These are phyloP conservation scores for Nasonia oneida DNA, from an alignment of 2,888 invertebrate species.

Conservation along the genomic window DNA sequence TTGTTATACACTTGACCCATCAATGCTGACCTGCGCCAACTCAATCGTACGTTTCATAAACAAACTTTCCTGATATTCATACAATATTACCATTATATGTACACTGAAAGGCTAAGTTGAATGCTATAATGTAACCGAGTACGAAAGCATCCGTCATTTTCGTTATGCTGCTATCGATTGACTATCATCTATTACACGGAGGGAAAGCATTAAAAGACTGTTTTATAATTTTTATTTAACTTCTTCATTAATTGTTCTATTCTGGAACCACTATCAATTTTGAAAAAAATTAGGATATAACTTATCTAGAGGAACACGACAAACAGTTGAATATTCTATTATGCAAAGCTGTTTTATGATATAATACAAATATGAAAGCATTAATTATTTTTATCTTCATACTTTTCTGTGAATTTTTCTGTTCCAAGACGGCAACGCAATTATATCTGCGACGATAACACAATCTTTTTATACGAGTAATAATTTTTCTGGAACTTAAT, in stretches of 20 bases:
- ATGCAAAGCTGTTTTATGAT: neutral
- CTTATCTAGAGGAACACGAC: too few relatives aligned
- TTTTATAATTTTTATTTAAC: too few relatives aligned
- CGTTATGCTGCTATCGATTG: neutral
- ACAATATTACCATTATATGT: neutral
- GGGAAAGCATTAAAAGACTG: neutral
- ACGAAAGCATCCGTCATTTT: neutral
- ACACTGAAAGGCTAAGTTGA: neutral
- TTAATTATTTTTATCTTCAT: too few relatives aligned
- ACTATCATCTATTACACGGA: neutral
- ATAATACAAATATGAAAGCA: too few relatives aligned
- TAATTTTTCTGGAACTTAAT: too few relatives aligned
- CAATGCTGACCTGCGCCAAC: neutral
- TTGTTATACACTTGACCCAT: neutral
- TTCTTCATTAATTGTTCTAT: too few relatives aligned
- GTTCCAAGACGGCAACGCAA: too few relatives aligned
- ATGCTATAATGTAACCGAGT: neutral
- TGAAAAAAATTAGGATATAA: too few relatives aligned
- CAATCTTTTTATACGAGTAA: too few relatives aligned
- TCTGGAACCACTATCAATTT: too few relatives aligned
- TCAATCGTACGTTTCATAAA: conserved; percentile 14
- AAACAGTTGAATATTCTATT: neutral
- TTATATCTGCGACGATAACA: too few relatives aligned
- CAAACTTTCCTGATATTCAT: neutral
- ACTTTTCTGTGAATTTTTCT: too few relatives aligned